phyloP scores from a whole-genome alignment of 2,797 vertebrate genomes.

The Lithobates pipiens region DNA sequence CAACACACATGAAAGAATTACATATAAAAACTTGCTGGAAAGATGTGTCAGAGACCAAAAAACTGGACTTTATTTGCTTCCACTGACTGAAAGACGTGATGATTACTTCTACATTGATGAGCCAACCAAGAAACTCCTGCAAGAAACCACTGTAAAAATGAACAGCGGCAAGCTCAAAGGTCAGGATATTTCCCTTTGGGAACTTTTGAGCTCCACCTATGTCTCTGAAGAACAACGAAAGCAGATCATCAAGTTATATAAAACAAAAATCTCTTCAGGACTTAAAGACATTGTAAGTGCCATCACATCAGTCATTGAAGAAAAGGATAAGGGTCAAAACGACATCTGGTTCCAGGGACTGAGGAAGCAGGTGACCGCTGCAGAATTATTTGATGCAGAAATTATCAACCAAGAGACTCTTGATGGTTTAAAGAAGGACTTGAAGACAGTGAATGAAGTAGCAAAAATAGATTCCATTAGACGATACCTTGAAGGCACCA shows the following conservation, averaged over 20 bases:
- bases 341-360: slow-evolving; percentile 82
- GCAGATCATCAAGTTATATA: slow-evolving; percentile 80
- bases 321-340: slow-evolving; percentile 60
- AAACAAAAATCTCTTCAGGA: slow-evolving; percentile 1
- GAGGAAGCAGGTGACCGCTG: slow-evolving; percentile 73
- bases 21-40: slow-evolving; percentile 72
- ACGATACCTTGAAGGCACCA: slow-evolving; percentile 70
- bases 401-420: slow-evolving; percentile 81
- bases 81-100: neutral
- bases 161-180: slow-evolving; percentile 81
- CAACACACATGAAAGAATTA: slow-evolving; percentile 69
- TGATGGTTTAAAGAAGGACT: slow-evolving; percentile 78
- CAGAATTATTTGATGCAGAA: slow-evolving; percentile 78
- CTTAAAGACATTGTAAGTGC: slow-evolving; percentile 57
- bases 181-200: slow-evolving; percentile 82
- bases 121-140: slow-evolving; percentile 74
- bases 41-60: slow-evolving; percentile 71
- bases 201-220: slow-evolving; percentile 88
- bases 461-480: slow-evolving; percentile 69
- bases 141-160: slow-evolving; percentile 74
- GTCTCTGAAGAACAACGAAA: slow-evolving; percentile 78
- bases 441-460: slow-evolving; percentile 73
- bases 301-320: slow-evolving; percentile 61
- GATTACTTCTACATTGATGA: slow-evolving; percentile 71
- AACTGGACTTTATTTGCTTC: slow-evolving; percentile 77